Conservation (phyloP, 1,140 invertebrate species). For the Drosophila repleta region DNA sequence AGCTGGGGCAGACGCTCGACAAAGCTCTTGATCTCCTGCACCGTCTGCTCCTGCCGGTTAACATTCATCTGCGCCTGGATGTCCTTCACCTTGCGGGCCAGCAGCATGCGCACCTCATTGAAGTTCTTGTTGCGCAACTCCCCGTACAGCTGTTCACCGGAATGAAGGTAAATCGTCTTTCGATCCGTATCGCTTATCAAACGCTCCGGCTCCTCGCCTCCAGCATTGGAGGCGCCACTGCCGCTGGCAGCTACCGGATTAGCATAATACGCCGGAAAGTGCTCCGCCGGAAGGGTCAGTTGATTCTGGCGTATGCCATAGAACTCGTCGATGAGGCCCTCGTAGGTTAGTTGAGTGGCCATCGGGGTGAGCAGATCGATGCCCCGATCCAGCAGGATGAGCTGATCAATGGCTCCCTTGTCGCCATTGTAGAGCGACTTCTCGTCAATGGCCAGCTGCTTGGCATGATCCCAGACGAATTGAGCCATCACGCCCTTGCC, state of each 20-base stretch:
- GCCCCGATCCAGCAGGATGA: constrained; percentile 94
- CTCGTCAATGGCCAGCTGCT: constrained; percentile 90
- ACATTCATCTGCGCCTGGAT: constrained; percentile 95
- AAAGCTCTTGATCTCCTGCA: constrained; percentile 97
- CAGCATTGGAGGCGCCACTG: constrained; percentile 27
- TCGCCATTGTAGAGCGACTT: constrained; percentile 84
- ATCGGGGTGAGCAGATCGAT: constrained; percentile 97
- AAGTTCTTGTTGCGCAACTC: constrained; percentile 97
- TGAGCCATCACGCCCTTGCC: constrained; percentile 95
- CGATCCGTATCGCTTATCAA: constrained; percentile 85
- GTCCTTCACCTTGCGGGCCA: constrained; percentile 94
- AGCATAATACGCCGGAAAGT: constrained; percentile 87
- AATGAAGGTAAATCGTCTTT: constrained; percentile 95
- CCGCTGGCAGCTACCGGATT: constrained; percentile 66
- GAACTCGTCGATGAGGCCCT: constrained; percentile 94
- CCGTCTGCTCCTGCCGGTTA: constrained; percentile 92
- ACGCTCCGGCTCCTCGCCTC: constrained; percentile 1
- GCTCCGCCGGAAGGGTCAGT: constrained; percentile 92
- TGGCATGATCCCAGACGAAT: constrained; percentile 94
- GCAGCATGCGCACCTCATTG: constrained; percentile 93
- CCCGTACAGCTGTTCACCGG: constrained; percentile 94
- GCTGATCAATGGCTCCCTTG: constrained; percentile 91
- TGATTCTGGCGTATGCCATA: constrained; percentile 87
- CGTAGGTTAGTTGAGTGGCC: constrained; percentile 97
- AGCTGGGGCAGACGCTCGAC: constrained; percentile 94